A percentile compares a stretch with the other conserved stretches of the same genome.
phyloP scores from a whole-genome alignment of 2,797 vertebrate species.

The Ambastaia sidthimunki region DNA sequence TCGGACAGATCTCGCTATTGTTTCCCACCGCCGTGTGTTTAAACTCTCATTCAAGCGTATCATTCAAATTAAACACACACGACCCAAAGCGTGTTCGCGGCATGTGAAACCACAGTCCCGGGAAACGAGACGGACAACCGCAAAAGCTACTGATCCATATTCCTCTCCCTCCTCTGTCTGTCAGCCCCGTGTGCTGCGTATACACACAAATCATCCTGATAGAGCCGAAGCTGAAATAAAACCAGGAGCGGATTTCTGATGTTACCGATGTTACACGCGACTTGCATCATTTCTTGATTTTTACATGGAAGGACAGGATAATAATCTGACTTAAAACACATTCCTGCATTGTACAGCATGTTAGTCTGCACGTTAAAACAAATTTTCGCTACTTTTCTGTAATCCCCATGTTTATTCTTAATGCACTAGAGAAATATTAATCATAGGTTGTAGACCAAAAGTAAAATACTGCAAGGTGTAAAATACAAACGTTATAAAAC shows the following conservation, averaged over 20 bases:
- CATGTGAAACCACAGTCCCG: slow-evolving; percentile 32
- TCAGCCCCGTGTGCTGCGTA: slow-evolving; percentile 44
- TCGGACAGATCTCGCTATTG: slow-evolving; percentile 37
- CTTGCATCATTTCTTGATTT: slow-evolving; percentile 55
- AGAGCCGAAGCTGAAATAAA: slow-evolving; percentile 51
- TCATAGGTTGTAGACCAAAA: not conserved
- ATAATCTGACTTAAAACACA: not conserved
- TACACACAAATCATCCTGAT: slow-evolving; percentile 49
- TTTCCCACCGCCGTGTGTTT: slow-evolving; percentile 27
- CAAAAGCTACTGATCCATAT: slow-evolving; percentile 39
- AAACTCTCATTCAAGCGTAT: slow-evolving; percentile 41
- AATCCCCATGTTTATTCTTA: not conserved
- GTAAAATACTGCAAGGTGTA: not conserved
- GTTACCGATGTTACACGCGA: slow-evolving; percentile 38
- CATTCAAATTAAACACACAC: slow-evolving; percentile 34
- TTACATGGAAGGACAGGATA: not conserved
- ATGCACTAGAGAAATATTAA: not conserved
- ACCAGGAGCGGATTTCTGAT: slow-evolving; percentile 57
- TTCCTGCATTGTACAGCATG: not conserved
- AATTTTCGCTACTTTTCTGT: not conserved
- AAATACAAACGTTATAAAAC: not conserved
- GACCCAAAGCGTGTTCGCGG: slow-evolving; percentile 14
- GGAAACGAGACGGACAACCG: slow-evolving; percentile 11
- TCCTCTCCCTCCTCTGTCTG: slow-evolving; percentile 42
- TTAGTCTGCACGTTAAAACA: not conserved